Evolutionary conservation across 2,888 invertebrate genomes (phyloP), one percentile per base, ranked within the genome.

Genomic region (Eumerus sabulonum): DNA sequence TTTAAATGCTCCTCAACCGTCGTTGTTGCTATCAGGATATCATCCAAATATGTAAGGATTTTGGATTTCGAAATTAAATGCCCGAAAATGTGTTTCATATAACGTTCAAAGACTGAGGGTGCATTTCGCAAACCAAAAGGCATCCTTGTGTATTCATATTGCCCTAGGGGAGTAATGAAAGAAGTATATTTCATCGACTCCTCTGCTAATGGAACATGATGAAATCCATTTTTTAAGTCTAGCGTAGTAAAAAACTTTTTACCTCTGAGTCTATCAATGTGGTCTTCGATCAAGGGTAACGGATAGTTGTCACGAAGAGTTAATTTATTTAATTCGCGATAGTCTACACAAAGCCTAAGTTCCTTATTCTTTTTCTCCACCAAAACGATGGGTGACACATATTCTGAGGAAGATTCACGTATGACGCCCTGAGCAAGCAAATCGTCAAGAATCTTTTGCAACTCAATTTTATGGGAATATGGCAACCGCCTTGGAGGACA

Each of bases 401-500:
- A 38, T 12, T 38, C 38, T 12, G 38, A 38, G 38, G 38, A 38
- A 38, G n/a, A n/a, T n/a, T n/a, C n/a, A n/a, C n/a, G n/a, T n/a
- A n/a, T n/a, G n/a, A n/a, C n/a, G n/a, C n/a, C 1, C 12, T 38
- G 38, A 38, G 1, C 38, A 38, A 38, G 38, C 12, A 38, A 38
- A 38, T 38, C 1, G 1, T 38, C 12, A 1, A 1, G 1, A 1
- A 1, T 27, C 9, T 66, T 66, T 54, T 9, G n/a, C 45, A 36
- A 36, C 57, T 57, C 42, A 7, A 57, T 35, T 1, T 50, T 57
- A 40, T 68, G 67, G 4, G 42, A n/a, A n/a, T n/a, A n/a, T n/a
- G n/a, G n/a, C n/a, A n/a, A n/a, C n/a, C n/a, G n/a, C n/a, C n/a
- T n/a, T n/a, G n/a, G n/a, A n/a, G n/a, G n/a, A n/a, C n/a, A n/a